Evolutionary conservation across 2,113 vertebrate species (phyloP), one percentile per base, ranked within the genome.

Genomic region (Circaetus gallicus): DNA sequence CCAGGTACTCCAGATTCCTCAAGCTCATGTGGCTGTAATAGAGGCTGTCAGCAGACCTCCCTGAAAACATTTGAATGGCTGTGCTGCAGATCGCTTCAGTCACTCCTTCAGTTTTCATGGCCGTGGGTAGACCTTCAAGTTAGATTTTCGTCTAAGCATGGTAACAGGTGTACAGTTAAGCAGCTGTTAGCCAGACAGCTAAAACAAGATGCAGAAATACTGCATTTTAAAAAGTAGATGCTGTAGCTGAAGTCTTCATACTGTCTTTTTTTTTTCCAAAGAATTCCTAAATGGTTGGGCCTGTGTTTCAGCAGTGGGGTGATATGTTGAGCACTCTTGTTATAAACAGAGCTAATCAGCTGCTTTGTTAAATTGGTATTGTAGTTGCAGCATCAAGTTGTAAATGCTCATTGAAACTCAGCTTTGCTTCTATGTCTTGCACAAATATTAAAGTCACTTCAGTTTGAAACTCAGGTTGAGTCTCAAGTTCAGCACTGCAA

Each of bases 1-100:
- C 90, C 59, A 72, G 95, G 90, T 91, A 38, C 77, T 92, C 90
- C 70, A 84, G 96, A 91, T 94, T 95, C 66, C 74, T 94, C 31
- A 47, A 20, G 76, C 47, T 95, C 0, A 0, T 79, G 56, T 79
- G 28, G 34, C 42, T 86, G 28, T 78, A 47, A 29, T n/a, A 69
- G 56, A 78, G 56, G 45, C 59, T 93, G 59, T 86, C 72, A 63
- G 79, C 18, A 81, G 80, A 63, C 69, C 71, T 95, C 88, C 88
- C 59, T 28, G 24, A 45, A 86, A 72, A 90, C 12, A 43, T 81
- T 28, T 81, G 63, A 59, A 74, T 50, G 77, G 50, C 80, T 77
- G 73, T 50, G 38, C 50, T 76, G 56, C 43, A 56, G 43, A 63
- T 88, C 0, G 0, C 53, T 84, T 62, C 45, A 74, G 36, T 93